A percentile compares a stretch with the other conserved stretches of the same genome.
Evolutionary conservation across 2,797 vertebrate species (phyloP).

Genomic region (Ataeniobius toweri): DNA sequence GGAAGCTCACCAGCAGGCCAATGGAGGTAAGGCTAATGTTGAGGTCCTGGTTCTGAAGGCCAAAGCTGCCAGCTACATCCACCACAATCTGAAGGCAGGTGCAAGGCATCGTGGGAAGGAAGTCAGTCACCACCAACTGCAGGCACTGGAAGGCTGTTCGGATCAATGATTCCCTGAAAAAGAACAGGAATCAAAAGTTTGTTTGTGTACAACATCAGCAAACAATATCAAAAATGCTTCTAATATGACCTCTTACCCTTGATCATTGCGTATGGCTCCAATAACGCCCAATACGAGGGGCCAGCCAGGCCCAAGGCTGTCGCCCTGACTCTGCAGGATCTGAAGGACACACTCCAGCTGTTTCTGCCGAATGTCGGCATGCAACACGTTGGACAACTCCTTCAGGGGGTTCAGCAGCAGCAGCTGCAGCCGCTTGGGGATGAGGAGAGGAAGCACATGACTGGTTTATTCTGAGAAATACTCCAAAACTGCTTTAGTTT

Average conservation of each 20-base stretch:
- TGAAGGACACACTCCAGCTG: conserved; percentile 97
- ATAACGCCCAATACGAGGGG: conserved; percentile 96
- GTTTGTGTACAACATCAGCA: not conserved
- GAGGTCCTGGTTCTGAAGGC: conserved; percentile 98
- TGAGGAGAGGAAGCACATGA: conserved; percentile 11
- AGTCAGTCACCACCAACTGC: conserved; percentile 99
- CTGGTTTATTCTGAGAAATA: not conserved
- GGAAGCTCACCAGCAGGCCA: conserved; percentile 88
- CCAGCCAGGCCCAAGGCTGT: conserved; percentile 96
- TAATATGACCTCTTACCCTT: conserved; percentile 84
- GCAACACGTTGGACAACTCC: conserved; percentile 93
- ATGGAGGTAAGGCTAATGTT: conserved; percentile 99
- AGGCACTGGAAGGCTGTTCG: conserved; percentile 99
- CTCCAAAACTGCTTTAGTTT: not conserved
- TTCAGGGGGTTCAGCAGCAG: conserved; percentile 94
- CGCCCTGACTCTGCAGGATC: conserved; percentile 97
- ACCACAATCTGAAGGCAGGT: conserved; percentile 98
- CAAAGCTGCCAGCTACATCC: conserved; percentile 98
- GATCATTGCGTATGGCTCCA: conserved; percentile 97
- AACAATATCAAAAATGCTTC: not conserved
- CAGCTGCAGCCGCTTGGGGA: conserved; percentile 90
- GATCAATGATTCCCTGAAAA: conserved; percentile 91
- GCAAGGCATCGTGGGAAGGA: conserved; percentile 98
- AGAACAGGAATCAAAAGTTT: not conserved
- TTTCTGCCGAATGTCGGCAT: conserved; percentile 96